phyloP scores from a whole-genome alignment of 2,888 invertebrate species.

The Lasius fuliginosus region DNA sequence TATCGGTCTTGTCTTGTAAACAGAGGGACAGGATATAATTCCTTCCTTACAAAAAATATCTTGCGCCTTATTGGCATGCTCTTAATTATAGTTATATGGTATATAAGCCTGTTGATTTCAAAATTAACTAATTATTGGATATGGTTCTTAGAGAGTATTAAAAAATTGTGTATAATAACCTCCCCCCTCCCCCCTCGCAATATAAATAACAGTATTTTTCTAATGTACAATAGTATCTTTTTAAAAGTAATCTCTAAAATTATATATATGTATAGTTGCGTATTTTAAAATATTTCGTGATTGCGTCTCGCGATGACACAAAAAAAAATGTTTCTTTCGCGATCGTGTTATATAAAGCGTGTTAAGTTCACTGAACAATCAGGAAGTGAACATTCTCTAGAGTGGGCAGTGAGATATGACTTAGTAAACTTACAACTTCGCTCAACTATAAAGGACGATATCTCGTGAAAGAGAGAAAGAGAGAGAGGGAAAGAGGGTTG shows the following conservation, averaged over 20 bases:
- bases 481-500: conserved; percentile 17
- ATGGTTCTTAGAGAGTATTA: neutral
- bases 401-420: conserved; percentile 56
- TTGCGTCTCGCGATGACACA: neutral
- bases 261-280: neutral
- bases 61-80: neutral
- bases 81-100: neutral
- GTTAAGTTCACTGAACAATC: conserved; percentile 53
- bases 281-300: neutral
- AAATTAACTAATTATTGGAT: conserved; percentile 1
- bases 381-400: conserved; percentile 50
- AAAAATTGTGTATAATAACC: neutral
- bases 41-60: conserved; percentile 4
- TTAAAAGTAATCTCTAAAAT: neutral
- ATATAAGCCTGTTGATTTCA: conserved; percentile 34
- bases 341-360: conserved; percentile 41
- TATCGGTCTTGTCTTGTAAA: neutral
- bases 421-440: conserved; percentile 55
- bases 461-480: conserved; percentile 31
- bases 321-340: conserved; percentile 27
- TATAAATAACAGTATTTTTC: neutral
- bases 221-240: neutral
- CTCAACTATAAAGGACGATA: conserved; percentile 56
- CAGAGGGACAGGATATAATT: conserved; percentile 28
- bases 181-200: too few relatives aligned